Evolutionary conservation across 2,113 vertebrate species (phyloP).

Genomic region (Cheirogaleus medius): DNA sequence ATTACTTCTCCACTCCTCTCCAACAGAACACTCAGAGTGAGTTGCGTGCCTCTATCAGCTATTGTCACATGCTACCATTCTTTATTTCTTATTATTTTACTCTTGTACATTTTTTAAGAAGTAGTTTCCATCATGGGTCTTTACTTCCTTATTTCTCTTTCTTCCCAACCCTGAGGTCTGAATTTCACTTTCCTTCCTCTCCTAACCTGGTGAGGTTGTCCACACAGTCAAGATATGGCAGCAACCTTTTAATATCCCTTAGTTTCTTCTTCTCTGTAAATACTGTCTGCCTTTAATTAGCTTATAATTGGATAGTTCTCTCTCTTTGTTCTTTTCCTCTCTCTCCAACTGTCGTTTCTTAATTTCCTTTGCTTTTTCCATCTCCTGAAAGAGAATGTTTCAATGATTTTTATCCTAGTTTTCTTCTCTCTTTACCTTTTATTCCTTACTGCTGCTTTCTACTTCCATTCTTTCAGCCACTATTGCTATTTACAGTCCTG

Average conservation of each 20-base stretch:
- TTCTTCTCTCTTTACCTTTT: not conserved
- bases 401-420: not conserved
- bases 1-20: not conserved
- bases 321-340: not conserved
- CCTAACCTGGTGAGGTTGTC: not conserved
- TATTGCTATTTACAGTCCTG: not conserved
- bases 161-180: not conserved
- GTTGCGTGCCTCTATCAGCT: not conserved
- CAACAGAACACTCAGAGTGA: not conserved
- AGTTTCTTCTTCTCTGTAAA: not conserved
- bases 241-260: not conserved
- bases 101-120: not conserved
- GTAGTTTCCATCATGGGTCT: not conserved
- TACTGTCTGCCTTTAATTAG: not conserved
- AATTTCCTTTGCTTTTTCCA: not conserved
- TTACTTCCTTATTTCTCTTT: not conserved
- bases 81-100: not conserved
- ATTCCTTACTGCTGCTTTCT: not conserved
- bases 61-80: not conserved
- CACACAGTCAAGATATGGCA: rapidly evolving
- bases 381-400: not conserved
- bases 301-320: not conserved
- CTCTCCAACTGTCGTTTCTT: not conserved
- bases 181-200: not conserved
- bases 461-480: not conserved